A percentile compares a stretch with the other conserved stretches of the same genome.
phyloP scores from a whole-genome alignment of 1,140 invertebrate genomes.

The Lordiphosa collinella region DNA sequence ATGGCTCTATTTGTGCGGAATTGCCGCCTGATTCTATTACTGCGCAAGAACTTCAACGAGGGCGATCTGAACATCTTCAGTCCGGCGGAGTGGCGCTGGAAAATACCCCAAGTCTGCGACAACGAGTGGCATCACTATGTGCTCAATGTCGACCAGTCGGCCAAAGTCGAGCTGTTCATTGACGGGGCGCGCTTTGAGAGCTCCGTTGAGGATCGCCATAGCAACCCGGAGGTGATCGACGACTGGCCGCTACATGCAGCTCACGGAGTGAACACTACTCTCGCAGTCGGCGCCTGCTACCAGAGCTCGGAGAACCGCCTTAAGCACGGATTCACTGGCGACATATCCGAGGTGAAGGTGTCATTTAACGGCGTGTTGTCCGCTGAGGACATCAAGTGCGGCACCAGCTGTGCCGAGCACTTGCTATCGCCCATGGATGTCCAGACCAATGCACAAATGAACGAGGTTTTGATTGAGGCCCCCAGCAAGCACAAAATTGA shows the following conservation, averaged over 20 bases:
- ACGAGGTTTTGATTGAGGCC: conserved; percentile 94
- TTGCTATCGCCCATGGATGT: conserved; percentile 49
- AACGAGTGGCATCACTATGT: conserved; percentile 99
- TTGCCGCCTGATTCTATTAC: conserved; percentile 95
- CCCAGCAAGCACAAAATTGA: conserved; percentile 94
- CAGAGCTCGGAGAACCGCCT: conserved; percentile 85
- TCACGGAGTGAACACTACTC: conserved; percentile 94
- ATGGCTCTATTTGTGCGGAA: conserved; percentile 98
- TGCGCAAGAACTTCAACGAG: conserved; percentile 95
- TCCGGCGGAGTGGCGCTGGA: conserved; percentile 99
- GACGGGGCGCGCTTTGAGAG: conserved; percentile 91
- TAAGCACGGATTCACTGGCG: conserved; percentile 76
- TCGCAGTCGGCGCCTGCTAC: conserved; percentile 98
- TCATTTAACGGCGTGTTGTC: conserved; percentile 41
- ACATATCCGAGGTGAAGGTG: conserved; percentile 75
- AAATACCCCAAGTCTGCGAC: conserved; percentile 94
- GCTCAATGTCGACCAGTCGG: conserved; percentile 93
- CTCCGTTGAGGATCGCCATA: conserved; percentile 83
- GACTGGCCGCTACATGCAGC: conserved; percentile 99
- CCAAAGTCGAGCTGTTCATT: conserved; percentile 92
- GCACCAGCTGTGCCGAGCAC: conserved; percentile 74
- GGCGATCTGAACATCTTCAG: conserved; percentile 97
- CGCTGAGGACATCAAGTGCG: conserved; percentile 67
- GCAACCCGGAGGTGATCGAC: conserved; percentile 97
- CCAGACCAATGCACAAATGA: conserved; percentile 84